Evolutionary conservation across 37 sponge, comb jelly and placozoan species (phyloP).

Genomic region (Eunapius fragilis): DNA sequence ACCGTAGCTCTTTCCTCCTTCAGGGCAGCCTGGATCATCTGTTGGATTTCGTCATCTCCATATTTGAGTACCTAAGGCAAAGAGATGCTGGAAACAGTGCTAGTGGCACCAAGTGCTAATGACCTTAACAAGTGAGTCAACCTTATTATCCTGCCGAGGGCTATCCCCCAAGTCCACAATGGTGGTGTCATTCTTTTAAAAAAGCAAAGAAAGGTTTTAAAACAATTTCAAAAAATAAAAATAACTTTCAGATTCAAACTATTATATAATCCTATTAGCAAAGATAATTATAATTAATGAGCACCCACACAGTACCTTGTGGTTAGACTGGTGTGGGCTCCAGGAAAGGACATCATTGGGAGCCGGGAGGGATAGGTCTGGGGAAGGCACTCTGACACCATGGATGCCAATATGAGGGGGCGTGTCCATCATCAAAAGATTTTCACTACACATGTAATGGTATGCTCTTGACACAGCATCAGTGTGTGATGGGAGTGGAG

Average conservation of each 20-base stretch:
- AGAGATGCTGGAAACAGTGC: too few species aligned
- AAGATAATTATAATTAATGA: too few species aligned
- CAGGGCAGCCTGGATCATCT: slow-evolving; percentile 13
- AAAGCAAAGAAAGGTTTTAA: too few species aligned
- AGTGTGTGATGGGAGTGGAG: too few species aligned
- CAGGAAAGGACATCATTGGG: background rate
- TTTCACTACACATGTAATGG: slow-evolving; percentile 3
- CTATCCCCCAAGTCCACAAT: background rate
- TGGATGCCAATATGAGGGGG: slow-evolving; percentile 27
- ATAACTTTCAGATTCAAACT: slow-evolving; percentile 14
- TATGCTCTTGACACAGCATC: too few species aligned
- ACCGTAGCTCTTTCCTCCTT: background rate
- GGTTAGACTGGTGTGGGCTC: background rate
- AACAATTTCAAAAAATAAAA: too few species aligned
- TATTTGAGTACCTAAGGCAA: slow-evolving; percentile 12
- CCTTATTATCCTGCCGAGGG: background rate
- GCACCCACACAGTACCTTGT: background rate
- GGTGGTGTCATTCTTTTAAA: background rate
- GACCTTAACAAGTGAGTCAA: background rate
- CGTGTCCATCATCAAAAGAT: slow-evolving; percentile 64
- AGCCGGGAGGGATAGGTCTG: background rate
- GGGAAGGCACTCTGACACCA: background rate
- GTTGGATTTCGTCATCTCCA: slow-evolving; percentile 13
- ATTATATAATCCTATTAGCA: too few species aligned
- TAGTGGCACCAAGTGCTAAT: too few species aligned